Conservation (phyloP, 2,797 vertebrate species). For the Spheniscus humboldti region DNA sequence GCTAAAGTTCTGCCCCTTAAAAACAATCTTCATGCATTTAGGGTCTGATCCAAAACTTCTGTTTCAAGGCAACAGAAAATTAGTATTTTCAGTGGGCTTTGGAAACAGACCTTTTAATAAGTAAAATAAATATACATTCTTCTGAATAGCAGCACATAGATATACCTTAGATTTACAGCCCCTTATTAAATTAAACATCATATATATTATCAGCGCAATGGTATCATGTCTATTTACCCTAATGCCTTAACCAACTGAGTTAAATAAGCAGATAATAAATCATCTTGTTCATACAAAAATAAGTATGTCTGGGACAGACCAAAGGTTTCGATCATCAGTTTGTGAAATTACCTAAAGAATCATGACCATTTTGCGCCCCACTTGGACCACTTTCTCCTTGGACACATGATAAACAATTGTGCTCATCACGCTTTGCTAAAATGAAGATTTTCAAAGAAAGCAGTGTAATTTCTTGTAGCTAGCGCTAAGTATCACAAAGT, state of each 20-base stretch:
- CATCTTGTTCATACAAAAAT: neutral
- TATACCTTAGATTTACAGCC: neutral
- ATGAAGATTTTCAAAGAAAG: neutral
- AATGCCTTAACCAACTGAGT: neutral
- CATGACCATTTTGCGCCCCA: neutral
- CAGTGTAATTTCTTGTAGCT: neutral
- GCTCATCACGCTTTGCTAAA: neutral
- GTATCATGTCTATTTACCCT: neutral
- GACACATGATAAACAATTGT: neutral
- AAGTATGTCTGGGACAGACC: neutral
- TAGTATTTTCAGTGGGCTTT: neutral
- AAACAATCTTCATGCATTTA: neutral
- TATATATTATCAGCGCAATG: neutral
- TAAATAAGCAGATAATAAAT: neutral
- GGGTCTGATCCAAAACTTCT: neutral
- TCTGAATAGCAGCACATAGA: neutral
- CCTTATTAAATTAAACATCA: neutral
- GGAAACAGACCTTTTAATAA: neutral
- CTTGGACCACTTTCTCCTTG: neutral
- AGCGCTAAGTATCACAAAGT: neutral
- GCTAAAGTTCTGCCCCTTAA: neutral
- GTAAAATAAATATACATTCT: neutral
- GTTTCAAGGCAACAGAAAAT: neutral
- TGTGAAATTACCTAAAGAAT: neutral
- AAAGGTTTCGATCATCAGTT: neutral